phyloP scores from a whole-genome alignment of 2,888 invertebrate genomes.

The Seira ritae region DNA sequence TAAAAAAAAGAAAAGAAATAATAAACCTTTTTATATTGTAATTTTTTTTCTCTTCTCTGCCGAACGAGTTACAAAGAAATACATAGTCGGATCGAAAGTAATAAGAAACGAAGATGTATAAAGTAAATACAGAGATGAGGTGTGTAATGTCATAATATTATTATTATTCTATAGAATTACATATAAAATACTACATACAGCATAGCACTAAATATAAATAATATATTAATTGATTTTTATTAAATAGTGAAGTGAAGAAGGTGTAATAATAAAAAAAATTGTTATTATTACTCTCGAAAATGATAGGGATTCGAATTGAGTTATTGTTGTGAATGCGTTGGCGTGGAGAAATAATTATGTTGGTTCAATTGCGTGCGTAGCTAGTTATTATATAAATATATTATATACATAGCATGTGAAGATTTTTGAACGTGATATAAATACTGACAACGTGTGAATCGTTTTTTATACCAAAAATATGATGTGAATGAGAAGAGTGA shows the following conservation, averaged over 20 bases:
- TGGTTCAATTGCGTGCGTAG: constrained; percentile 39
- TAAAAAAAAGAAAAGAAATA: too few relatives aligned
- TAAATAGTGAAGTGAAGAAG: neutral
- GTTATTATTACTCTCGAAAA: too few relatives aligned
- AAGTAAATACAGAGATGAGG: neutral
- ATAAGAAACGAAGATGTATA: neutral
- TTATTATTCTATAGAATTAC: constrained; percentile 3
- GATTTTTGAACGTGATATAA: constrained; percentile 47
- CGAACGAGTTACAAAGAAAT: constrained; percentile 49
- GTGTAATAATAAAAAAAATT: constrained; percentile 21
- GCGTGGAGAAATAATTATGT: constrained; percentile 18
- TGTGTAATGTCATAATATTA: constrained; percentile 21
- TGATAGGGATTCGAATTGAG: too few relatives aligned
- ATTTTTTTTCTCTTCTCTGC: constrained; percentile 27
- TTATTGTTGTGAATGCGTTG: too few relatives aligned
- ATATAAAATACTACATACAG: neutral
- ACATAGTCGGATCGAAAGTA: constrained; percentile 36
- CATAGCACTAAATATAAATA: constrained; percentile 25
- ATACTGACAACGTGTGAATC: constrained; percentile 64
- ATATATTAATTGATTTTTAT: constrained; percentile 24
- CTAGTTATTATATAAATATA: too few relatives aligned
- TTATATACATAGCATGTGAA: constrained; percentile 27
- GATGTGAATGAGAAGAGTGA: constrained; percentile 53
- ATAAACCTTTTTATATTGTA: too few relatives aligned
- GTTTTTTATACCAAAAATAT: constrained; percentile 61